Conservation (phyloP, 2,113 vertebrate genomes). For the Acanthisitta chloris region DNA sequence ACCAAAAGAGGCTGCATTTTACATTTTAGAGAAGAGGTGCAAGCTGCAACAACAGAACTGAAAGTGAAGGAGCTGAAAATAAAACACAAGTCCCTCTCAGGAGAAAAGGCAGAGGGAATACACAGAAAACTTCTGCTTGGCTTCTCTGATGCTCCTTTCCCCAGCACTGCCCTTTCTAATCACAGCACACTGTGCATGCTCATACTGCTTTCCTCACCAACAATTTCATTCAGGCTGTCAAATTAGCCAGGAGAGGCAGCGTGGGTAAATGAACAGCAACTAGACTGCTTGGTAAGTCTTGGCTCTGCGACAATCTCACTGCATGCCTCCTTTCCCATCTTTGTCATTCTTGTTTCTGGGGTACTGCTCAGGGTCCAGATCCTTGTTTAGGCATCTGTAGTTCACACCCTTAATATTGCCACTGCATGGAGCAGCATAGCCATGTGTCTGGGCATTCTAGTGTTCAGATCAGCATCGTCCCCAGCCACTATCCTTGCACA, state of each 20-base stretch:
- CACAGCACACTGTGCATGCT: neutral
- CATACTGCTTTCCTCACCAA: neutral
- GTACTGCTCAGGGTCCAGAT: neutral
- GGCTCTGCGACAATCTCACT: neutral
- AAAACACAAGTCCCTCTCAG: neutral
- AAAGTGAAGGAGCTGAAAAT: neutral
- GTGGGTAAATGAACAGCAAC: neutral
- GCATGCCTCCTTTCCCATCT: neutral
- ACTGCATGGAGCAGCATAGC: neutral
- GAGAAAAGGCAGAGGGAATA: neutral
- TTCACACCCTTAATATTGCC: neutral
- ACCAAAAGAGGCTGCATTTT: neutral
- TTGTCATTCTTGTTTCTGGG: neutral
- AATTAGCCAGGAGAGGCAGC: neutral
- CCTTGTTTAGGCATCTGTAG: neutral
- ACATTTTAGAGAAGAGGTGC: neutral
- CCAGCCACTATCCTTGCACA: neutral
- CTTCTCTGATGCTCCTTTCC: neutral
- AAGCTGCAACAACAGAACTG: neutral
- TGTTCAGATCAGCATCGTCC: neutral
- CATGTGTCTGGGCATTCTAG: fast-evolving
- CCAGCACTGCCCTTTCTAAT: neutral
- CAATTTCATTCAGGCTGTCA: neutral
- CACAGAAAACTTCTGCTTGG: neutral
- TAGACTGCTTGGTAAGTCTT: neutral